Evolutionary conservation across 2,113 vertebrate species (phyloP), one percentile per base, ranked within the genome.

Genomic region (Peromyscus californicus): DNA sequence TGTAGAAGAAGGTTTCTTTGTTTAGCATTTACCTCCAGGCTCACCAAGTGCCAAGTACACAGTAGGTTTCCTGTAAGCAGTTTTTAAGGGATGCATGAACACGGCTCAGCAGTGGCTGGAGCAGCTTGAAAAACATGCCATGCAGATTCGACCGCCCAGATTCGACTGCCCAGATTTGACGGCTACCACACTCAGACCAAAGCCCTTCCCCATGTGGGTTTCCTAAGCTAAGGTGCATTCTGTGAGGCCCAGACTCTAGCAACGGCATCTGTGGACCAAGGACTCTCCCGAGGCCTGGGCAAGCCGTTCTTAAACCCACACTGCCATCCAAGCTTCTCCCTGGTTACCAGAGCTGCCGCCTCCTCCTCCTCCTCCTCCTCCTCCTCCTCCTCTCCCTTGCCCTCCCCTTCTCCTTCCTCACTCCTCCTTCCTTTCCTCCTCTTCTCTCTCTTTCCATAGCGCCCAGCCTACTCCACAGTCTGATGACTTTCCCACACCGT

Each of bases 271-370:
- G 15, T 0, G 16, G 51, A 63, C 88, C 63, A 29, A 29, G 69
- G 51, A 54, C 16, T 16, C 21, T 11, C 80, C 54, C 21, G 0
- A 7, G 82, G 29, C n/a, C 86, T 72, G 26, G 65, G 7, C 0
- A 2, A 80, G 21, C 12, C 5, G 0, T 8, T 63, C 39, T 9
- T 4, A 39, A 57, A 67, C 61, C 13, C 0, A 0, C 31, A 26
- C 24, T 24, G 29, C 48, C 74, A 15, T 21, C 21, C 9, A 7
- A 33, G 48, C 36, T 31, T 16, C 59, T 13, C 39, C 63, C 54
- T 48, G 21, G 0, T n/a, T 80, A 10, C 8, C 24, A 48, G 42
- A 45, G 16, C 24, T 0, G 15, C 36, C 2, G 24, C 21, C 57
- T 63, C 26, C 0, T 63, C 19, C 6, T 45, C n/a, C 16, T 57